Base-by-base conservation (phyloP, 2,888 invertebrate genomes). In the Heteromyza rotundicornis region DNA sequence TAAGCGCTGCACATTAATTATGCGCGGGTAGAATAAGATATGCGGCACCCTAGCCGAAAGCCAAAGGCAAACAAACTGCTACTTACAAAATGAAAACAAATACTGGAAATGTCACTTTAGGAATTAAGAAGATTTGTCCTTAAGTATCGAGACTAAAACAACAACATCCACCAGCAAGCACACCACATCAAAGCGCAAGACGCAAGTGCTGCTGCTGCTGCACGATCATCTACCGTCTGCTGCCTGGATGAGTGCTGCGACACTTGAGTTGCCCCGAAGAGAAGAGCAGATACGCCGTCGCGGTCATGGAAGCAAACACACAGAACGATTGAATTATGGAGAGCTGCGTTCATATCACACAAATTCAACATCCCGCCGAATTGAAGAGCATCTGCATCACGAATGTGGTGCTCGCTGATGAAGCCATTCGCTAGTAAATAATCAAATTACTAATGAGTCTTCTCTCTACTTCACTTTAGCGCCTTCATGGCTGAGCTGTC, bases 1-100 rank as follows among this genome's bases (percentile, higher is more conserved):
- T 64, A 74, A 66, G 60, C 62, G 70, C 54, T 59, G 57, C 73
- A 68, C 77, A 78, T 78, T 76, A 78, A 78, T 78, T 77, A 77
- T 76, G 68, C 70, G 67, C 65, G 69, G 64, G 50, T 57, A 8
- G n/a, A n/a, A 16, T 5, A 19, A 20, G 22, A 23, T 50, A 47
- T 19, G 32, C 36, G 35, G 35, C 22, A 35, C 35, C 24, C 16
- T 14, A 27, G 17, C n/a, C n/a, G n/a, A 32, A 50, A 57, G 50
- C 54, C 57, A 49, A 1, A 49, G 8, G 2, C 16, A n/a, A 40
- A 40, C 40, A 40, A 40, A 40, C 40, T 12, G 40, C 40, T 14
- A n/a, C 40, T 40, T 40, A 63, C 63, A 63, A 65, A 59, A 64
- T 64, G 60, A 64, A 58, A 64, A 36, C 59, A 66, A 64, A 62